Percentiles rank a stretch among this genome's conserved stretches.
phyloP scores from a whole-genome alignment of 2,113 vertebrate species.

The Nesospiza acunhae region DNA sequence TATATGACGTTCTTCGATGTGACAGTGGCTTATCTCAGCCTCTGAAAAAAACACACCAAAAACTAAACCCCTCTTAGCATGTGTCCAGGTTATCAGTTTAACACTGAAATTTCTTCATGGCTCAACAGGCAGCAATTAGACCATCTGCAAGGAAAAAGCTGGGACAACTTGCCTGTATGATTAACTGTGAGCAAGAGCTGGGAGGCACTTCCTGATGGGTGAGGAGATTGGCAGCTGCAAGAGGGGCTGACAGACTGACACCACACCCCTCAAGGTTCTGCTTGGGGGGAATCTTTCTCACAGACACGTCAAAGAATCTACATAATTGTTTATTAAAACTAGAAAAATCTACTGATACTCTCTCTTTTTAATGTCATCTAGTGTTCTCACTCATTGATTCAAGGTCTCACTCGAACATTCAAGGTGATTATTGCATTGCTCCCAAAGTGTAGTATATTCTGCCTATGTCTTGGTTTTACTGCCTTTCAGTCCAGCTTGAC shows the following conservation, averaged over 20 bases:
- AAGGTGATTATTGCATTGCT: not conserved
- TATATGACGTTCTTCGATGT: not conserved
- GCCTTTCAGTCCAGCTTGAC: not conserved
- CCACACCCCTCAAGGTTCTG: not conserved
- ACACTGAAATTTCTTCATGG: not conserved
- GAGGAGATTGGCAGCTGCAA: not conserved
- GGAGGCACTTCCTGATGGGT: not conserved
- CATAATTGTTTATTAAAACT: not conserved
- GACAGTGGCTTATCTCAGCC: not conserved
- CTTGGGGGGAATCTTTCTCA: not conserved
- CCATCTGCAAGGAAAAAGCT: not conserved
- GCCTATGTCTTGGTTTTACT: not conserved
- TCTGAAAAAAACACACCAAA: not conserved
- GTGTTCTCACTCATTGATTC: not conserved
- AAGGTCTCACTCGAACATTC: fast-evolving
- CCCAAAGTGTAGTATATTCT: not conserved
- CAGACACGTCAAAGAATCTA: not conserved
- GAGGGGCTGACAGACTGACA: not conserved
- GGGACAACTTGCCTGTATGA: not conserved
- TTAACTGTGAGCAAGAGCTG: not conserved
- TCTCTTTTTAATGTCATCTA: not conserved
- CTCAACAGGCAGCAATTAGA: not conserved
- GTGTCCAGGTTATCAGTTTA: not conserved
- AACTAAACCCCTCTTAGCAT: not conserved
- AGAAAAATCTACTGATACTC: not conserved